These are phyloP conservation scores for Cephus cinctus DNA, from an alignment of 1,140 invertebrate genomes.

Conservation along the genomic window DNA sequence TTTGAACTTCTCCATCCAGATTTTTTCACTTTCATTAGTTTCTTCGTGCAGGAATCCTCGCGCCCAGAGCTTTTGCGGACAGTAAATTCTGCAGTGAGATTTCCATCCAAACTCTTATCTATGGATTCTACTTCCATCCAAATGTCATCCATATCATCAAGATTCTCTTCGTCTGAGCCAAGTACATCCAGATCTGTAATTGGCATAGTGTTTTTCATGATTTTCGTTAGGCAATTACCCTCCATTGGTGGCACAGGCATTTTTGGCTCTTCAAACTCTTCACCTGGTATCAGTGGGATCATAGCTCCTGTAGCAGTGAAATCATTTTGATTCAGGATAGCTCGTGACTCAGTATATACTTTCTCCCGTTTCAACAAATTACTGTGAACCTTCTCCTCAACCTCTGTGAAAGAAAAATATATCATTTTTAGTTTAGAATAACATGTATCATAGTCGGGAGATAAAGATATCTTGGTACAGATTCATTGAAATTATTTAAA, in stretches of 20 bases:
- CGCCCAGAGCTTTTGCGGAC: no score
- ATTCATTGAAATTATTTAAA: no score
- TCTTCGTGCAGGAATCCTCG: background rate
- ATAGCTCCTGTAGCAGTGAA: no score
- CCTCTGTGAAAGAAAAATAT: no score
- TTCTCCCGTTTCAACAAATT: no score
- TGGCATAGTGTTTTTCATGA: constrained; percentile 34
- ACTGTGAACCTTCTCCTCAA: no score
- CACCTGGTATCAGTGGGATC: constrained; percentile 28
- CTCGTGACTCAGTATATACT: no score
- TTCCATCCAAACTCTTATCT: constrained; percentile 25
- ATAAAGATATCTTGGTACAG: no score
- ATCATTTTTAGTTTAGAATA: no score
- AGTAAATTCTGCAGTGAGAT: no score
- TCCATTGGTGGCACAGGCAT: constrained; percentile 33
- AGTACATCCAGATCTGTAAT: constrained; percentile 31
- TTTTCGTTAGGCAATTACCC: constrained; percentile 34
- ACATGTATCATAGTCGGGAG: no score
- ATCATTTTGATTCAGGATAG: no score
- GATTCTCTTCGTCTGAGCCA: constrained; percentile 30
- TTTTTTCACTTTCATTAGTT: background rate
- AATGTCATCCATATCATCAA: constrained; percentile 30
- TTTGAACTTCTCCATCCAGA: background rate
- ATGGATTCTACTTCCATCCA: constrained; percentile 30
- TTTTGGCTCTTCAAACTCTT: constrained; percentile 28